A percentile compares a stretch with the other conserved stretches of the same genome.
These are phyloP conservation scores for Noctua pronuba DNA, from an alignment of 2,888 invertebrate species.

Conservation along the genomic window DNA sequence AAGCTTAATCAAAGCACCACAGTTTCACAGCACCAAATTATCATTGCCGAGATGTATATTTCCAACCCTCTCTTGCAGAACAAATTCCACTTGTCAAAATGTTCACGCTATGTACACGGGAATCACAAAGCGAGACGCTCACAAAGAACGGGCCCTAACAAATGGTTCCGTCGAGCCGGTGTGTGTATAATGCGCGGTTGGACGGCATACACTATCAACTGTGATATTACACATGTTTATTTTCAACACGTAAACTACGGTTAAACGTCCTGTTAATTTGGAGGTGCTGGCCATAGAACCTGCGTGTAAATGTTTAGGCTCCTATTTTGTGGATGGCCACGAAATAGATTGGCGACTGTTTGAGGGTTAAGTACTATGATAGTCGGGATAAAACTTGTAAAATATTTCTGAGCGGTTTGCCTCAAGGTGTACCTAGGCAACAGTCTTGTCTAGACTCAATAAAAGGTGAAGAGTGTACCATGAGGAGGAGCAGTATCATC, in stretches of 20 bases:
- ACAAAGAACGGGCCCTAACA: slow-evolving; percentile 87
- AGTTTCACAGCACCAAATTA: slow-evolving; percentile 73
- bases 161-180: slow-evolving; percentile 85
- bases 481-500: neutral
- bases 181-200: slow-evolving; percentile 83
- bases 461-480: neutral
- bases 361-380: neutral
- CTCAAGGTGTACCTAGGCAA: neutral
- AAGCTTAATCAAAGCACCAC: slow-evolving; percentile 68
- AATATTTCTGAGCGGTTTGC: neutral
- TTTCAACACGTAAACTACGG: slow-evolving; percentile 67
- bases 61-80: slow-evolving; percentile 80
- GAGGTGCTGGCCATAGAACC: neutral
- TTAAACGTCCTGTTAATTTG: slow-evolving; percentile 54
- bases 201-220: slow-evolving; percentile 77
- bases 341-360: neutral
- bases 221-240: slow-evolving; percentile 76
- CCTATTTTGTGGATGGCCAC: neutral
- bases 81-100: slow-evolving; percentile 88
- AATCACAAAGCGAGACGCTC: slow-evolving; percentile 87
- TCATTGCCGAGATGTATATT: slow-evolving; percentile 75
- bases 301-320: neutral
- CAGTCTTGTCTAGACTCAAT: neutral
- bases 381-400: neutral
- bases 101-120: slow-evolving; percentile 85